Conservation (phyloP, 2,113 vertebrate species). For the Notarius lentiginosus region DNA sequence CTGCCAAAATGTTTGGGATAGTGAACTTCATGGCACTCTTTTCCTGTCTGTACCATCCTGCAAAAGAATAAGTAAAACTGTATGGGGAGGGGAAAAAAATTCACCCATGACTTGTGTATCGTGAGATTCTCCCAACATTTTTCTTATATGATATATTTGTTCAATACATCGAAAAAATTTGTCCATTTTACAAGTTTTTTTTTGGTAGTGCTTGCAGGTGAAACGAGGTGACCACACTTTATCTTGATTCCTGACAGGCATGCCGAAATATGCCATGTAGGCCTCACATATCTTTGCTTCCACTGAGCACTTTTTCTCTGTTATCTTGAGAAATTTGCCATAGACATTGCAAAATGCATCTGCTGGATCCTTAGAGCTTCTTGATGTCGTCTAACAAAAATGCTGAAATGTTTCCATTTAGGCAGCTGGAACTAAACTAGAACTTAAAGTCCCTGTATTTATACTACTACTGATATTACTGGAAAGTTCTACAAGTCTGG, state of each 20-base stretch:
- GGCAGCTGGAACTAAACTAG: neutral
- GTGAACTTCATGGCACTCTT: too few relatives aligned
- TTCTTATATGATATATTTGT: neutral
- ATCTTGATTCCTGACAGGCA: neutral
- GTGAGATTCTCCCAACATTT: neutral
- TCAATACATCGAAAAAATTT: neutral
- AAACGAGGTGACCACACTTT: neutral
- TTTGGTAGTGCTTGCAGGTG: neutral
- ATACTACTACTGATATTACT: neutral
- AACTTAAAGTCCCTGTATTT: neutral
- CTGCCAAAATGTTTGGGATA: too few relatives aligned
- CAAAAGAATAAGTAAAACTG: neutral
- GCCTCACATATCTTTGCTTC: neutral
- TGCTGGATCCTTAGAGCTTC: neutral
- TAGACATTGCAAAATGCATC: neutral
- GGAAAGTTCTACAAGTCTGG: neutral
- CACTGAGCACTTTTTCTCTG: neutral
- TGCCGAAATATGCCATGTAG: neutral
- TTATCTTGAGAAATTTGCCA: neutral
- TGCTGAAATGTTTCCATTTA: too few relatives aligned
- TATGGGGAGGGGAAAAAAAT: too few relatives aligned
- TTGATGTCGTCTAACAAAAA: neutral
- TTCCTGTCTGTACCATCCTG: too few relatives aligned
- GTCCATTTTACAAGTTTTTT: neutral
- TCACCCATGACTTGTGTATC: neutral